A percentile compares a stretch with the other conserved stretches of the same genome.
Evolutionary conservation across 2,888 invertebrate species (phyloP).

Genomic region (Euplagia quadripunctaria): DNA sequence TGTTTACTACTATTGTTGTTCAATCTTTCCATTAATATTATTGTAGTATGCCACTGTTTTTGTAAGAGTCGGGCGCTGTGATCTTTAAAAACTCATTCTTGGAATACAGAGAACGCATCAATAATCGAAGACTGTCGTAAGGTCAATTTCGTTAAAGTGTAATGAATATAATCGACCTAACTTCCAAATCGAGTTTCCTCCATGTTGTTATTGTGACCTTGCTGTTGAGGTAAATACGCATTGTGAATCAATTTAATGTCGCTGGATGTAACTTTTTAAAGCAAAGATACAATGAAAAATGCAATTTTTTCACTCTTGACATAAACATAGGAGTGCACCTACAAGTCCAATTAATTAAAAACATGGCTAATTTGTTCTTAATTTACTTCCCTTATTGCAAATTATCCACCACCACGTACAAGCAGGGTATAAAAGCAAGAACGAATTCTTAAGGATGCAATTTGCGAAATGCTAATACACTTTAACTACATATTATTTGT

Average conservation of each 20-base stretch:
- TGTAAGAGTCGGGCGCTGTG: too few relatives aligned
- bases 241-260: slow-evolving; percentile 2
- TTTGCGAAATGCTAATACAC: not conserved
- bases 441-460: not conserved
- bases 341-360: not conserved
- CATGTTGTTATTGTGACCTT: slow-evolving; percentile 54
- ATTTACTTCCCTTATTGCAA: not conserved
- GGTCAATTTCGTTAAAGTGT: slow-evolving; percentile 27
- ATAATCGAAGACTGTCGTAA: slow-evolving; percentile 21
- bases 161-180: slow-evolving; percentile 26
- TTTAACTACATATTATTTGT: not conserved
- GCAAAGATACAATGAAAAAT: not conserved
- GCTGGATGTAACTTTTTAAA: not conserved
- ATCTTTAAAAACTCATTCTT: not conserved
- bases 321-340: not conserved
- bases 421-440: not conserved
- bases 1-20: too few relatives aligned
- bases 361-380: not conserved
- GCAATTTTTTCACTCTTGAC: not conserved
- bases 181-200: slow-evolving; percentile 67
- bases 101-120: not conserved
- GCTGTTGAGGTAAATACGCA: slow-evolving; percentile 51
- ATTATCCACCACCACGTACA: not conserved
- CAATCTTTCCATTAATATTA: too few relatives aligned
- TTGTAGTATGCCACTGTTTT: too few relatives aligned